A percentile compares a stretch with the other conserved stretches of the same genome.
Evolutionary conservation across 2,113 vertebrate genomes (phyloP).

Genomic region (Leucopsar rothschildi): DNA sequence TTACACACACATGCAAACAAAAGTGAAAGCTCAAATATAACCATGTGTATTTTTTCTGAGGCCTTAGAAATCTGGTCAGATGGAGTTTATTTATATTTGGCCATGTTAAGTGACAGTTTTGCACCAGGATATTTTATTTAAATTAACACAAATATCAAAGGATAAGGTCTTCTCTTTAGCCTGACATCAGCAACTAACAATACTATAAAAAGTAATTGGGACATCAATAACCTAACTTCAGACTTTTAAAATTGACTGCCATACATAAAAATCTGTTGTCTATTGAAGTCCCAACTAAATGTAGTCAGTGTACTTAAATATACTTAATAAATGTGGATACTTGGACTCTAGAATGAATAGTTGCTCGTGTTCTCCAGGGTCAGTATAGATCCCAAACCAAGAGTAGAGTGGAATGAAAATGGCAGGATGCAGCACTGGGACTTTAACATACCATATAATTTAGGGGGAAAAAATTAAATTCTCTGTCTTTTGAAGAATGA

Average conservation of each 20-base stretch:
- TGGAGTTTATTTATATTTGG: neutral
- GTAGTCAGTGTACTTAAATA: neutral
- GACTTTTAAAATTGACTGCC: neutral
- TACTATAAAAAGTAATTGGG: neutral
- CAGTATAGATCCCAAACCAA: neutral
- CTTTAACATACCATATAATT: neutral
- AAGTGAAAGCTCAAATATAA: neutral
- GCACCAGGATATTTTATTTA: neutral
- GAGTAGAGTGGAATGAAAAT: neutral
- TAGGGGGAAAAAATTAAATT: fast-evolving
- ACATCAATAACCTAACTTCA: neutral
- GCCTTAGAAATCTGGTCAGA: neutral
- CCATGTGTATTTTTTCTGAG: neutral
- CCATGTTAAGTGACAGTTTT: neutral
- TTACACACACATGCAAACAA: neutral
- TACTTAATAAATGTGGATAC: neutral
- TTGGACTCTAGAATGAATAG: neutral
- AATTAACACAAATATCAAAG: neutral
- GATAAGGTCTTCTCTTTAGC: neutral
- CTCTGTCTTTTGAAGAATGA: neutral
- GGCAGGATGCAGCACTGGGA: neutral
- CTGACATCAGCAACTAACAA: neutral
- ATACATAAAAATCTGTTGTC: neutral
- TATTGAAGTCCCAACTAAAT: neutral
- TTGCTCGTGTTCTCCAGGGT: neutral